These are phyloP conservation scores for Anomalospiza imberbis DNA, from an alignment of 2,797 vertebrate genomes.

Conservation along the genomic window DNA sequence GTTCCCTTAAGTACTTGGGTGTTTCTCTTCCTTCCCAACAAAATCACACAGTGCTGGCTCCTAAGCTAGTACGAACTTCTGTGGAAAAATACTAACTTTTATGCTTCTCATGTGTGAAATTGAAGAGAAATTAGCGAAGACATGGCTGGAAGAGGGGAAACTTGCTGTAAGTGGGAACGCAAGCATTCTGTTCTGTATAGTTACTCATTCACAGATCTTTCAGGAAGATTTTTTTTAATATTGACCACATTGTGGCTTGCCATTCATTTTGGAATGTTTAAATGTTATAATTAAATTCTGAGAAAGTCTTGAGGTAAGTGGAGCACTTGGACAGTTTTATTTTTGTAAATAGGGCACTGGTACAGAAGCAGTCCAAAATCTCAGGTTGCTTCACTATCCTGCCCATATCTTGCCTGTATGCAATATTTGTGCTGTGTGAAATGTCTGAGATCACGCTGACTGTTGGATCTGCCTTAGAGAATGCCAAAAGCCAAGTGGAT, in stretches of 20 bases:
- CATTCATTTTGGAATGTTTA: background rate
- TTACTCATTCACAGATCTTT: constrained; percentile 5
- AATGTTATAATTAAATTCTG: background rate
- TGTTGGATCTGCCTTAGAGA: background rate
- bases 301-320: background rate
- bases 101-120: background rate
- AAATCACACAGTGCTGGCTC: background rate
- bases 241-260: background rate
- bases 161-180: background rate
- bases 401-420: background rate
- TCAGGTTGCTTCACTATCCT: background rate
- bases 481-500: background rate
- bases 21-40: background rate
- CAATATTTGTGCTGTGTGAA: background rate
- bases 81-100: background rate
- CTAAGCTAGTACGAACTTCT: background rate
- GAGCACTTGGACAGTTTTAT: background rate
- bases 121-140: background rate
- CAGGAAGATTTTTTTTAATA: background rate
- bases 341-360: background rate
- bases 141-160: background rate
- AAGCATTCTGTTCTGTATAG: background rate
- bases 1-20: background rate
- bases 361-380: background rate
- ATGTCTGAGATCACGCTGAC: background rate